A percentile compares a stretch with the other conserved stretches of the same genome.
Conservation (phyloP, 2,113 vertebrate genomes). For the Corydoras sp. region DNA sequence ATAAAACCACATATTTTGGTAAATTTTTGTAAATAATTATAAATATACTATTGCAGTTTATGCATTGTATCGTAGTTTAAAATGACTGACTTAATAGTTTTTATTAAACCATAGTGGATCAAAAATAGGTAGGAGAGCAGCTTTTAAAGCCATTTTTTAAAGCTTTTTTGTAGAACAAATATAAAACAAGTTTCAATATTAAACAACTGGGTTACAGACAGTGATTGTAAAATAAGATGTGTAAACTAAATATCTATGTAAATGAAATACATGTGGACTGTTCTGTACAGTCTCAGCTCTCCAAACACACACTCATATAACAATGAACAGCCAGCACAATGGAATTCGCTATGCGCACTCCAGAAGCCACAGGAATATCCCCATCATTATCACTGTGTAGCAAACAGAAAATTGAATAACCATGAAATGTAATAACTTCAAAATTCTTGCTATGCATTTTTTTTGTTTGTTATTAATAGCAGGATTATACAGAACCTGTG, state of each 20-base stretch:
- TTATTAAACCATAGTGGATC: too few relatives aligned
- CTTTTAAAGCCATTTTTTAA: too few relatives aligned
- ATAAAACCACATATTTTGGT: too few relatives aligned
- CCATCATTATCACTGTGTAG: conserved; percentile 79
- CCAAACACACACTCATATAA: conserved; percentile 76
- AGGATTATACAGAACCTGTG: too few relatives aligned
- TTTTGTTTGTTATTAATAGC: background rate
- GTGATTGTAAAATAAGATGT: conserved; percentile 46
- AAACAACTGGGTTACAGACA: conserved; percentile 13
- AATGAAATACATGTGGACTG: conserved; percentile 88
- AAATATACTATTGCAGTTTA: too few relatives aligned
- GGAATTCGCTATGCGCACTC: conserved; percentile 76
- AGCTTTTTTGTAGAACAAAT: too few relatives aligned
- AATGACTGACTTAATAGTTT: too few relatives aligned
- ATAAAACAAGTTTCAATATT: background rate
- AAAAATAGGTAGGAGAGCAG: too few relatives aligned
- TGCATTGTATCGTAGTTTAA: too few relatives aligned
- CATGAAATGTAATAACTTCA: conserved; percentile 66
- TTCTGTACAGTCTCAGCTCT: conserved; percentile 81
- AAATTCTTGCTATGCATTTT: background rate
- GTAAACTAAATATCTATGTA: conserved; percentile 73
- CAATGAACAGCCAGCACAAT: conserved; percentile 84
- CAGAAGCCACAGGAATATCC: conserved; percentile 79
- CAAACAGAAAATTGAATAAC: conserved; percentile 82
- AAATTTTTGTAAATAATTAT: too few relatives aligned